phyloP scores from a whole-genome alignment of 2,113 vertebrate genomes.

The Anguilla rostrata region DNA sequence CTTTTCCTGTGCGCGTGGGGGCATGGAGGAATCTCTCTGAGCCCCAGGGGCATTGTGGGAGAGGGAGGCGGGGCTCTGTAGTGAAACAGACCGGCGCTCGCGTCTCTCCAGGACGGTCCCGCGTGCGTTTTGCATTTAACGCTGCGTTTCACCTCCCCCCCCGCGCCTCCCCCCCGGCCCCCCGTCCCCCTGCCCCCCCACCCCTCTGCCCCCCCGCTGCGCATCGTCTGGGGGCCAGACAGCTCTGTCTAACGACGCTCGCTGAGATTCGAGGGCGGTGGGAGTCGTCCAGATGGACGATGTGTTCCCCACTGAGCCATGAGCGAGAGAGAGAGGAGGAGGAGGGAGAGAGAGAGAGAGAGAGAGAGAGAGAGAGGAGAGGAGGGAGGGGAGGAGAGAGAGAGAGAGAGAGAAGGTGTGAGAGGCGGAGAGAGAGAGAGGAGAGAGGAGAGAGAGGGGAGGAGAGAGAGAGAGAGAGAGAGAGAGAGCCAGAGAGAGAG shows the following conservation, averaged over 20 bases:
- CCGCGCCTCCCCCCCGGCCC: not conserved
- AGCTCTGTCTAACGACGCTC: slow-evolving; percentile 7
- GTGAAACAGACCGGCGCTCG: not conserved
- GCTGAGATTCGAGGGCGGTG: not conserved
- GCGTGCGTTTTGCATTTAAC: slow-evolving; percentile 26
- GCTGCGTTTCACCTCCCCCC: no score
- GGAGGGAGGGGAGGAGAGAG: no score
- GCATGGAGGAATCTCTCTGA: not conserved
- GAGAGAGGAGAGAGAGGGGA: no score
- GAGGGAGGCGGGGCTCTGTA: not conserved
- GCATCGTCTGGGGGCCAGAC: not conserved
- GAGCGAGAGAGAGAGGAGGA: no score
- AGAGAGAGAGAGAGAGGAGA: no score
- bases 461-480: no score
- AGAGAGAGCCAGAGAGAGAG: no score
- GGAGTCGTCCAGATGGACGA: not conserved
- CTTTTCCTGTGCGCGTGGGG: not conserved
- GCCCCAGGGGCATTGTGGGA: not conserved
- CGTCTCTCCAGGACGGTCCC: not conserved
- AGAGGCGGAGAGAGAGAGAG: no score
- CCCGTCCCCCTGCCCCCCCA: slow-evolving; percentile 9
- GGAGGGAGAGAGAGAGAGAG: no score
- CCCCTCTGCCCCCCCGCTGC: not conserved
- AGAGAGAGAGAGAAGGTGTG: no score
- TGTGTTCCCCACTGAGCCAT: not conserved